These are phyloP conservation scores for Cyrtonyx montezumae DNA, from an alignment of 2,113 vertebrate genomes.

Conservation along the genomic window DNA sequence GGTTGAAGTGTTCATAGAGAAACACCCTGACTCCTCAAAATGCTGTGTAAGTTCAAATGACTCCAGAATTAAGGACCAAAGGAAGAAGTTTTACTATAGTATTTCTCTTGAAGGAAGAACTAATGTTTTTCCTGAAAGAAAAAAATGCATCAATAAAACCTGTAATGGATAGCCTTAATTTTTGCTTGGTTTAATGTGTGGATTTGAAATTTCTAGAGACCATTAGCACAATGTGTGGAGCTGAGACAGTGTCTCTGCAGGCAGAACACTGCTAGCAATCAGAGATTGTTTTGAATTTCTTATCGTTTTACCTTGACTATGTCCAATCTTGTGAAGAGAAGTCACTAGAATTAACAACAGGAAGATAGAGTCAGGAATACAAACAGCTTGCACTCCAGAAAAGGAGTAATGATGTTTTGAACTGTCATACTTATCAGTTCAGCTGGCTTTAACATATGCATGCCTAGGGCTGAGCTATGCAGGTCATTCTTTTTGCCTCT, in stretches of 20 bases:
- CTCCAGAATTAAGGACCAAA: background rate
- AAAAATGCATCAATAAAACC: background rate
- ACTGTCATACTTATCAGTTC: background rate
- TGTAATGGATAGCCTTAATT: background rate
- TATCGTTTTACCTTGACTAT: background rate
- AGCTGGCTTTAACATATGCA: background rate
- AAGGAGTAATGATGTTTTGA: background rate
- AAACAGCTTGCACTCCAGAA: background rate
- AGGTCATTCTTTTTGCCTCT: background rate
- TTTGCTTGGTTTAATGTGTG: background rate
- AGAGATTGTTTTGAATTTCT: background rate
- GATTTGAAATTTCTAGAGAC: background rate
- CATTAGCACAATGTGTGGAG: background rate
- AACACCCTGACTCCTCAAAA: background rate
- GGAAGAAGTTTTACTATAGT: background rate
- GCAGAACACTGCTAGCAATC: background rate
- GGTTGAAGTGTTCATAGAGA: background rate
- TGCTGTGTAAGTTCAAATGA: background rate
- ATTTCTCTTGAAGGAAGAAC: background rate
- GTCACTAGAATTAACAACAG: background rate
- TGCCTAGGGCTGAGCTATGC: background rate
- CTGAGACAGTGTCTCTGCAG: background rate
- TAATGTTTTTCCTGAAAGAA: background rate
- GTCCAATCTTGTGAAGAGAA: background rate
- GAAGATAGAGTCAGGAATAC: background rate